Evolutionary conservation across 2,888 invertebrate species (phyloP).

Genomic region (Phortica okadai): DNA sequence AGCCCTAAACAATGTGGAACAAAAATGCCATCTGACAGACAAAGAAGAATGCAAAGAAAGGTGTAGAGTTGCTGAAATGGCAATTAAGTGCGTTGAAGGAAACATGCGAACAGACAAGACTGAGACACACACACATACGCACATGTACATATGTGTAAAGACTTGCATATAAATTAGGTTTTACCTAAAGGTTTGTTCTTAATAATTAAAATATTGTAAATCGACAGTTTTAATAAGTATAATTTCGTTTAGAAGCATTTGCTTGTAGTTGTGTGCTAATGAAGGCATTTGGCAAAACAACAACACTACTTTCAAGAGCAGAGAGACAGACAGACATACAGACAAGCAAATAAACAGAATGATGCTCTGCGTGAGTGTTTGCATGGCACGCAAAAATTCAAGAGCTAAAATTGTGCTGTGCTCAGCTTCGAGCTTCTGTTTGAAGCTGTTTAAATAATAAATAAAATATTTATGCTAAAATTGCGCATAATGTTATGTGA

Average conservation of each 20-base stretch:
- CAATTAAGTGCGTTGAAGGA: background rate
- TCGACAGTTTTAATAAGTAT: slow-evolving; percentile 13
- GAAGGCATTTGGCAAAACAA: too few relatives aligned
- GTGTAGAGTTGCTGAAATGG: slow-evolving; percentile 11
- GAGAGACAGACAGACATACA: background rate
- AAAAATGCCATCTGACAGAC: background rate
- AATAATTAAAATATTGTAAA: slow-evolving; percentile 11
- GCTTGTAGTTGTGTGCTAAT: too few relatives aligned
- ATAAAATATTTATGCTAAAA: slow-evolving; percentile 30
- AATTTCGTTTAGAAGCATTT: background rate
- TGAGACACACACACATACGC: background rate
- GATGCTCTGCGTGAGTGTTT: background rate
- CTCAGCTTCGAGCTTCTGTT: too few relatives aligned
- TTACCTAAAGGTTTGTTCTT: background rate
- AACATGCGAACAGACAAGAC: slow-evolving; percentile 14
- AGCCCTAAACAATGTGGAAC: background rate
- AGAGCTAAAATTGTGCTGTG: background rate
- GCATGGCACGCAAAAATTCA: background rate
- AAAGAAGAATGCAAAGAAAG: background rate
- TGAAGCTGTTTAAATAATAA: slow-evolving; percentile 24
- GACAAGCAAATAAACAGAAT: background rate
- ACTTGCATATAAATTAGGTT: background rate
- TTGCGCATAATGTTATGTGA: slow-evolving; percentile 28
- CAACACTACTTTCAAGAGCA: background rate
- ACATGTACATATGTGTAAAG: slow-evolving; percentile 4